Evolutionary conservation across 2,888 invertebrate species (phyloP), one percentile per base, ranked within the genome.

Genomic region (Galerucella pusilla): DNA sequence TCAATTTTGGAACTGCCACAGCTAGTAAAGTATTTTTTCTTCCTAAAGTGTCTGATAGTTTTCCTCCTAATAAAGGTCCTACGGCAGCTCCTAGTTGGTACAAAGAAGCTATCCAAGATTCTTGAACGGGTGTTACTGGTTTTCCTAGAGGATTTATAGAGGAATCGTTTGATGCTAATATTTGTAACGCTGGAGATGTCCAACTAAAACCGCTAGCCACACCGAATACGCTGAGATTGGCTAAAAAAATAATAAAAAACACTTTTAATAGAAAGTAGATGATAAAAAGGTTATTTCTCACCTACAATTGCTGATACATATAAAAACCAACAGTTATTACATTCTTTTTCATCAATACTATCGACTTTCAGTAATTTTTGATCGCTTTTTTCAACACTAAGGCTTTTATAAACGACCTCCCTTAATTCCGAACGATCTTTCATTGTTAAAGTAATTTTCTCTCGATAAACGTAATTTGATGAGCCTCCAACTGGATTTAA

Each of bases 21-120:
- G 90, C 85, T 10, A 94, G 84, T 14, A 95, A 87, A 0, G 92
- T 90, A 88, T 89, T 90, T 87, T 93, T 94, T 28, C 94, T 89
- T 0, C 94, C 94, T n/a, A 82, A 70, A 63, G 60, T 70, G 28
- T 83, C 81, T 0, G 82, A 78, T 20, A 75, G 61, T 28, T 76
- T 76, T 20, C 81, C 84, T 16, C 80, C 78, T 1, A 82, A 14
- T 10, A 83, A 71, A 1, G 85, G 83, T 2, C 83, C 84, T 7
- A 81, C 57, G 0, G 79, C 79, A 1, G 81, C 83, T 5, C 84
- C 85, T 4, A 85, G 69, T 64, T 77, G 72, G 20, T 81, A 46
- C 35, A 84, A 71, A 6, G 83, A 74, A 12, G 81, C 82, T 65
- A 85, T 82, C 75, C 82, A 81, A 28, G 84, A 83, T 45, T 78